Base-by-base conservation (phyloP, 2,888 invertebrate genomes). In the Ochropacha duplaris region DNA sequence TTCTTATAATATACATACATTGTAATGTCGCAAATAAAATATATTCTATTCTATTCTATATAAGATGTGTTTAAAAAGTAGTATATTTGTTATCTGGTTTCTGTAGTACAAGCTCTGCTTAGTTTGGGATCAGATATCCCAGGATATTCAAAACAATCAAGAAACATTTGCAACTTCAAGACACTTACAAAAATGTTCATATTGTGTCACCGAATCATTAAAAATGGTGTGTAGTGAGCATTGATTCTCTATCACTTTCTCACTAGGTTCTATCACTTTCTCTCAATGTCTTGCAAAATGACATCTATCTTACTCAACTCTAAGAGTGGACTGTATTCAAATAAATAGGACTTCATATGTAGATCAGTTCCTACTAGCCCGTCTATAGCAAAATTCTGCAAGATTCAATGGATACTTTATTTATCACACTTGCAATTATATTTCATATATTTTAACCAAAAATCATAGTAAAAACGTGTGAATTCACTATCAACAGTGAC, bases 401-500 rank as follows among this genome's bases (percentile, higher is more conserved):
- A 16, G n/a, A 16, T 44, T 44, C 19, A 19, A 9, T 44, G 44
- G 44, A 19, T 44, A 44, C 14, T 44, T 44, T 44, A 1, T 44
- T 44, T 44, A 1, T 16, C 16, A 19, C 39, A 44, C 44, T 9
- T 44, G 44, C 44, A 44, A 19, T 19, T 44, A 19, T 19, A 19
- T 19, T 44, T 9, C 6, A 36, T 36, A 11, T 14, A 14, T 36
- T 36, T 36, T 36, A 14, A 44, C n/a, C 44, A 44, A 19, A 16
- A 39, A 44, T 44, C 19, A 2, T 44, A 9, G 22, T 28, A 22
- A 16, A 49, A 55, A 31, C 49, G 31, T 26, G 12, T 14, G 1
- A 28, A 9, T 28, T 14, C 44, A 62, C 49, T 57, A 26, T 31
- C 58, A 22, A 22, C 55, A 58, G 60, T 54, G 60, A 61, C 58